A percentile compares a stretch with the other conserved stretches of the same genome.
Evolutionary conservation across 2,888 invertebrate species (phyloP).

Genomic region (Caenorhabditis panamensis): DNA sequence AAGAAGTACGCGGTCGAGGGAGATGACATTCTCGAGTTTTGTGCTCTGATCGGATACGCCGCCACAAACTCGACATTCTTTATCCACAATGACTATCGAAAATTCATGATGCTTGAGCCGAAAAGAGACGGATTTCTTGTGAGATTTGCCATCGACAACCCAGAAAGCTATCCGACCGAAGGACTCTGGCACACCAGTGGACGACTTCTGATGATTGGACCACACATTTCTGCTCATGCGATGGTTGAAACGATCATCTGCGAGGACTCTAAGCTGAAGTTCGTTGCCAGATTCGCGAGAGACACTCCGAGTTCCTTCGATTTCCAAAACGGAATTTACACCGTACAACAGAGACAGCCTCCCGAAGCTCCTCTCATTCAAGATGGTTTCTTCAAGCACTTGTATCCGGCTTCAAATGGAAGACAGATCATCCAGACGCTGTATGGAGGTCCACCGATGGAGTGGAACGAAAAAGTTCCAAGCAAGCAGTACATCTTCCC

Average conservation of each 20-base stretch:
- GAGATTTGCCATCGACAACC: constrained; percentile 17
- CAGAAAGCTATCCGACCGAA: constrained; percentile 14
- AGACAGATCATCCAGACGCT: background rate
- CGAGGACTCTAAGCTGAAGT: background rate
- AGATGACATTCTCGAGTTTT: constrained; percentile 17
- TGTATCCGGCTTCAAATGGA: constrained; percentile 7
- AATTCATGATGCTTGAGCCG: constrained; percentile 5
- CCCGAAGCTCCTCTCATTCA: background rate
- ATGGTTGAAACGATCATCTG: constrained; percentile 8
- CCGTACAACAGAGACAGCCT: background rate
- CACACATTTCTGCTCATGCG: background rate
- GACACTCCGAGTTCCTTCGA: background rate
- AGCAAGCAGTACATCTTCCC: constrained; percentile 14
- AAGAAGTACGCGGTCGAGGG: background rate
- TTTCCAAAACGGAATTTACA: background rate
- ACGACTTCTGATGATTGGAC: background rate
- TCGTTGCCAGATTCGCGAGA: constrained; percentile 1
- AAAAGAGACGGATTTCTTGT: background rate
- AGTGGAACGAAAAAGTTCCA: background rate
- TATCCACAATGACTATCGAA: background rate
- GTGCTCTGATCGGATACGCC: constrained; percentile 16
- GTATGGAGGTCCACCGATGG: constrained; percentile 4
- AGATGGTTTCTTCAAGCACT: background rate
- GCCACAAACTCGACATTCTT: constrained; percentile 11
- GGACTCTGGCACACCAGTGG: constrained; percentile 24